Evolutionary conservation across 2,797 vertebrate genomes (phyloP).

Genomic region (Gadopsis bispinosus): DNA sequence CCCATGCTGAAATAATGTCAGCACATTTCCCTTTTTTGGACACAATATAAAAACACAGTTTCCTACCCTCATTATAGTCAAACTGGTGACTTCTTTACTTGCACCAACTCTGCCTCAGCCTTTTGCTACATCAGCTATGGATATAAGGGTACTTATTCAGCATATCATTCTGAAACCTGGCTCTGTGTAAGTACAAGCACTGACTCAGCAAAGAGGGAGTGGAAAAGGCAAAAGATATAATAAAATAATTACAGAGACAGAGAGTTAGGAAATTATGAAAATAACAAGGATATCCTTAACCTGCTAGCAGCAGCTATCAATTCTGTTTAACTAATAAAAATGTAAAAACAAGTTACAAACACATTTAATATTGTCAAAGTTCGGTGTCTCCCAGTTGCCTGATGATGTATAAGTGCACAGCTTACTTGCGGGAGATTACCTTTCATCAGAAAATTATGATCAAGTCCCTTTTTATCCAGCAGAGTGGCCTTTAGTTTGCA

Average conservation of each 20-base stretch:
- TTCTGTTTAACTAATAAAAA: constrained; percentile 26
- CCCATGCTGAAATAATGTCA: constrained; percentile 36
- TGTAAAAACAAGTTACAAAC: constrained; percentile 32
- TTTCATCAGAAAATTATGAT: constrained; percentile 19
- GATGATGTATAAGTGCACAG: constrained; percentile 29
- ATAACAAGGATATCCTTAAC: constrained; percentile 29
- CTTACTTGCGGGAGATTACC: constrained; percentile 38
- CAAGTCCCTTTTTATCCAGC: constrained; percentile 1
- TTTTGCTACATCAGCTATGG: constrained; percentile 62
- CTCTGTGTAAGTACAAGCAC: constrained; percentile 46
- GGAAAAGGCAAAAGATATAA: constrained; percentile 25
- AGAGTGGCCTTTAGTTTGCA: constrained; percentile 39
- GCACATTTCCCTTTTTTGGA: constrained; percentile 33
- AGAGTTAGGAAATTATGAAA: constrained; percentile 22
- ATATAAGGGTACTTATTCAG: constrained; percentile 64
- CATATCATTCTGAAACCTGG: constrained; percentile 49
- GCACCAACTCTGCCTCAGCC: constrained; percentile 22
- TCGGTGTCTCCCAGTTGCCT: constrained; percentile 12
- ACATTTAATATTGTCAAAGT: constrained; percentile 38
- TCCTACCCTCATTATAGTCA: constrained; percentile 47
- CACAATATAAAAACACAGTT: constrained; percentile 32
- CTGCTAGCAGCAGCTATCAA: neutral
- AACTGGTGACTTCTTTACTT: constrained; percentile 35
- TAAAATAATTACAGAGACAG: constrained; percentile 29
- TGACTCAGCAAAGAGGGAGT: constrained; percentile 62